A percentile compares a stretch with the other conserved stretches of the same genome.
These are phyloP conservation scores for Chaenocephalus aceratus DNA, from an alignment of 2,113 vertebrate species.

Conservation along the genomic window DNA sequence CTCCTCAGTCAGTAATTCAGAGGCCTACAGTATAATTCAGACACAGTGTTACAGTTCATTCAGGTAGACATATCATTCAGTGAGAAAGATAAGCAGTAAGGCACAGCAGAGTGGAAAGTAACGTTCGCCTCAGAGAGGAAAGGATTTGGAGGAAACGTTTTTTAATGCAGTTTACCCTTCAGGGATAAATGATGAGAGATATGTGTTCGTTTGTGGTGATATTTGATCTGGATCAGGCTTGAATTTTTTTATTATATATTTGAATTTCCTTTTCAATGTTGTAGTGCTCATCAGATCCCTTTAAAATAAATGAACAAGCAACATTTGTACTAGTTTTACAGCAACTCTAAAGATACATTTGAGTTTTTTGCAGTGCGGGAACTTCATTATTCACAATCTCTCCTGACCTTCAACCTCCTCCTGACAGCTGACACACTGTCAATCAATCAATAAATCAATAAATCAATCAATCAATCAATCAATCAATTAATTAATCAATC, in stretches of 20 bases:
- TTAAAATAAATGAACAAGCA: slow-evolving; percentile 23
- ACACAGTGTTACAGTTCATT: slow-evolving; percentile 23
- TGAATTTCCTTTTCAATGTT: slow-evolving; percentile 13
- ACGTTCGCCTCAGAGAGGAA: not conserved
- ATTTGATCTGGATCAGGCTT: not conserved
- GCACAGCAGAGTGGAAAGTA: slow-evolving; percentile 27
- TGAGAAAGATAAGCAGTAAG: slow-evolving; percentile 26
- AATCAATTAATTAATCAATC: no score
- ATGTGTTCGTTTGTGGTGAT: slow-evolving; percentile 12
- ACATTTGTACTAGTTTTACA: not conserved
- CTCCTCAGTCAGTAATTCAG: not conserved
- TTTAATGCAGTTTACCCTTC: slow-evolving; percentile 21
- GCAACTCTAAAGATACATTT: not conserved
- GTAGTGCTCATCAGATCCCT: slow-evolving; percentile 2
- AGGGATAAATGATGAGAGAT: slow-evolving; percentile 20
- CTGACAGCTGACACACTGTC: slow-evolving; percentile 45
- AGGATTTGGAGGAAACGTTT: slow-evolving; percentile 2
- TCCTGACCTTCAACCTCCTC: slow-evolving; percentile 16
- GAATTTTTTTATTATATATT: not conserved
- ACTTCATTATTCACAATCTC: slow-evolving; percentile 19
- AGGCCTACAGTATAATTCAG: slow-evolving; percentile 9
- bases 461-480: no score
- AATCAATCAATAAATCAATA: no score
- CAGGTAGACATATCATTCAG: slow-evolving; percentile 19
- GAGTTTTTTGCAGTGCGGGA: not conserved